Evolutionary conservation across 2,888 invertebrate species (phyloP).

Genomic region (Physocephala rufipes): DNA sequence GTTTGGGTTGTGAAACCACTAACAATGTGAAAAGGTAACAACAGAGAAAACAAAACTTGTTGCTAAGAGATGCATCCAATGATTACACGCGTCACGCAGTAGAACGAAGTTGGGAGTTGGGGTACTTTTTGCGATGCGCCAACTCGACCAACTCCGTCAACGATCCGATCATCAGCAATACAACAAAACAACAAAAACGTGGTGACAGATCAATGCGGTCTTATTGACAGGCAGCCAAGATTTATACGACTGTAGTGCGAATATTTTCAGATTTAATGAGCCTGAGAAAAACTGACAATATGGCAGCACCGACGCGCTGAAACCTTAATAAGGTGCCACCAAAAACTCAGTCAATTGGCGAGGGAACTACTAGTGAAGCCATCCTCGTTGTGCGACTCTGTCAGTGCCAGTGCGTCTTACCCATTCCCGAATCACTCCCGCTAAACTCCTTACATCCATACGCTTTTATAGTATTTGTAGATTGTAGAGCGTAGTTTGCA

Average conservation of each 20-base stretch:
- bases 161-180: not conserved
- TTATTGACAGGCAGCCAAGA: conserved; percentile 30
- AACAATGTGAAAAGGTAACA: not conserved
- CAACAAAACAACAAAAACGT: not conserved
- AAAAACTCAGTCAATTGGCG: not conserved
- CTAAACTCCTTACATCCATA: too few species aligned
- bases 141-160: not conserved
- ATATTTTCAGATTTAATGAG: conserved; percentile 36
- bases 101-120: too few species aligned
- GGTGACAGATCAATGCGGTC: conserved; percentile 27
- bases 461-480: conserved; percentile 4
- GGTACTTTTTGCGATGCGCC: too few species aligned
- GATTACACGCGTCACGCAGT: conserved; percentile 31
- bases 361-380: not conserved
- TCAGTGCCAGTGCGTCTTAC: not conserved
- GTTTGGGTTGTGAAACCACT: not conserved
- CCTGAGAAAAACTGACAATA: conserved; percentile 32
- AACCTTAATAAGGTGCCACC: conserved; percentile 11
- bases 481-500: not conserved
- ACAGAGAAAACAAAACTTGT: not conserved
- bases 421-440: not conserved
- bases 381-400: not conserved
- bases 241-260: conserved; percentile 34
- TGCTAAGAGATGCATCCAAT: conserved; percentile 23
- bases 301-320: conserved; percentile 17